phyloP scores from a whole-genome alignment of 2,888 invertebrate genomes.

The Euspilapteryx auroguttella region DNA sequence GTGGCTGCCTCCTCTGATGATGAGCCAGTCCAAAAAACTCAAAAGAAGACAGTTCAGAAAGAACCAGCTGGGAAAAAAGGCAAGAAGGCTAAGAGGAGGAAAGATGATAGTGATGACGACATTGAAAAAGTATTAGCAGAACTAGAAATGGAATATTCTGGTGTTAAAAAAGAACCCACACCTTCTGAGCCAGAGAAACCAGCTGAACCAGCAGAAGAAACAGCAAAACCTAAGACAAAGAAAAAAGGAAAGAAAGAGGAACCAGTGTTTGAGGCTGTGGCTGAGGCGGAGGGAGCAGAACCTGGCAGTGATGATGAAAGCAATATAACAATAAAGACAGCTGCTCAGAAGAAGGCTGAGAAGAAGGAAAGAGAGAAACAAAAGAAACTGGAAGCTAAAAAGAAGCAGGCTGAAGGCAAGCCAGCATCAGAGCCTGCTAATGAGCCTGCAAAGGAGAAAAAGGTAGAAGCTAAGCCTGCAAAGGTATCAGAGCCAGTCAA shows the following conservation, averaged over 20 bases:
- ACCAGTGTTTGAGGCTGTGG: slow-evolving; percentile 19
- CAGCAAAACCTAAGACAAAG: slow-evolving; percentile 39
- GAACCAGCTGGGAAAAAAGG: slow-evolving; percentile 66
- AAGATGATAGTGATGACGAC: slow-evolving; percentile 78
- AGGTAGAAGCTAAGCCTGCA: slow-evolving; percentile 12
- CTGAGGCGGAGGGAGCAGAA: slow-evolving; percentile 27
- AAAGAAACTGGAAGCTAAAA: slow-evolving; percentile 72
- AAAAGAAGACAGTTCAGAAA: slow-evolving; percentile 23
- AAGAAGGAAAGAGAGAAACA: slow-evolving; percentile 82
- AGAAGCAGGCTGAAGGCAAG: slow-evolving; percentile 40
- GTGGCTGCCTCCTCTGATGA: slow-evolving; percentile 49
- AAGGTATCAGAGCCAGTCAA: not conserved
- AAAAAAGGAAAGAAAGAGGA: slow-evolving; percentile 40
- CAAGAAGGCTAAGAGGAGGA: slow-evolving; percentile 73
- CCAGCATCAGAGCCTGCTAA: slow-evolving; percentile 15
- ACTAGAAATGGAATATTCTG: slow-evolving; percentile 78
- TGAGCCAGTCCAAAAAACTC: slow-evolving; percentile 16
- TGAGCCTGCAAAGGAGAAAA: slow-evolving; percentile 30
- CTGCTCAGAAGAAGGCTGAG: slow-evolving; percentile 88
- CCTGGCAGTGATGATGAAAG: slow-evolving; percentile 56
- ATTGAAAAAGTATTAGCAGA: slow-evolving; percentile 83
- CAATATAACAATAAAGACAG: slow-evolving; percentile 71
- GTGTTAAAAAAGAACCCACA: slow-evolving; percentile 53
- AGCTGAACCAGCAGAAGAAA: slow-evolving; percentile 27
- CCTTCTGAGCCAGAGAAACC: slow-evolving; percentile 38